A percentile compares a stretch with the other conserved stretches of the same genome.
Evolutionary conservation across 2,113 vertebrate genomes (phyloP).

Genomic region (Aegotheles bennettii): DNA sequence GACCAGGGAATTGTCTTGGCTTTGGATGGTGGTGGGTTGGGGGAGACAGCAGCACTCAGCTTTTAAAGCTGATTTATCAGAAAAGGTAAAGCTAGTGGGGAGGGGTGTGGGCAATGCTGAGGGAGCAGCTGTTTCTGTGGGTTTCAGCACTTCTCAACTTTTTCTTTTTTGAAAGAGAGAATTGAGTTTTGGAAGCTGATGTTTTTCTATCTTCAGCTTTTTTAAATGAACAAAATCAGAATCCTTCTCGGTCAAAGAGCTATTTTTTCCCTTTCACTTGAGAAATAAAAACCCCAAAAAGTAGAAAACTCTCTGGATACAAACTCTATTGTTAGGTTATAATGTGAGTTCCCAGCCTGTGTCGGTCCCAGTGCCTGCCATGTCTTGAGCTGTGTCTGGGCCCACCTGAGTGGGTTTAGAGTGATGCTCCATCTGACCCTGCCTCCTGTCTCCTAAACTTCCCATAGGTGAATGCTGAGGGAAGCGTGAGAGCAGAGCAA

Average conservation of each 20-base stretch:
- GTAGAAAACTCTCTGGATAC: neutral
- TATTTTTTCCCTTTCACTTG: neutral
- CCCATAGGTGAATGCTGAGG: accelerated
- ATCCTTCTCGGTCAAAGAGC: neutral
- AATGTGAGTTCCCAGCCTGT: neutral
- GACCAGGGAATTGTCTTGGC: neutral
- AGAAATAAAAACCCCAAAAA: no score
- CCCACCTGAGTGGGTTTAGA: neutral
- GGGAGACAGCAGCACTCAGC: neutral
- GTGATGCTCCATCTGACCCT: neutral
- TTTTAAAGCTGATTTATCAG: neutral
- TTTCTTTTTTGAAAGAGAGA: neutral
- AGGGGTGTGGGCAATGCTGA: neutral
- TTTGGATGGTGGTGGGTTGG: neutral
- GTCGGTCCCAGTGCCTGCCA: neutral
- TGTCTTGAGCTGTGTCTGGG: neutral
- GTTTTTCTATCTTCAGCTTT: neutral
- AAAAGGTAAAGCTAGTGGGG: neutral
- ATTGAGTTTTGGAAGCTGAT: neutral
- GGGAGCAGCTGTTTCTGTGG: neutral
- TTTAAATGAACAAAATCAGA: neutral
- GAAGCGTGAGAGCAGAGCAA: neutral
- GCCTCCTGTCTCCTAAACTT: neutral
- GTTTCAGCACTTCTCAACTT: neutral
- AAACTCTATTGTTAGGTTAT: neutral